Conservation (phyloP, 2,797 vertebrate genomes). For the Lemur catta region DNA sequence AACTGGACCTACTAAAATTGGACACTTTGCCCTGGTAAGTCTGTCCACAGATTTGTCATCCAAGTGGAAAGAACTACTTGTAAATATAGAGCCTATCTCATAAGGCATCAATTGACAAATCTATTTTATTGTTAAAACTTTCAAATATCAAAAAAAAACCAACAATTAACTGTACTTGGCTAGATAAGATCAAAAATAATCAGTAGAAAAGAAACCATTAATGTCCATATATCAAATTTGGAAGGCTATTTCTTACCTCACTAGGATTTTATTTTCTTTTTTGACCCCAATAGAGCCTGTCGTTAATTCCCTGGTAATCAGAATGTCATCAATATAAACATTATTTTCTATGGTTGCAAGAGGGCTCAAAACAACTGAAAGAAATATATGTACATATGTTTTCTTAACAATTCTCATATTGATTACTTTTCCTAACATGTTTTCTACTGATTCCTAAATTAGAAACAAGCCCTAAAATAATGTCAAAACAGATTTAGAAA, state of each 20-base stretch:
- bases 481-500: background rate
- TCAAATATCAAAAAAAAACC: background rate
- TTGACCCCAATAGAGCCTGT: background rate
- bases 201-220: background rate
- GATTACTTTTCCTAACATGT: background rate
- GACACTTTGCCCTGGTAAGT: background rate
- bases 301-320: background rate
- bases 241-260: background rate
- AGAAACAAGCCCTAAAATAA: background rate
- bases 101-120: background rate
- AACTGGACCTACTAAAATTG: background rate
- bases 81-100: background rate
- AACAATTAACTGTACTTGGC: background rate
- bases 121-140: background rate
- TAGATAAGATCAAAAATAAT: background rate
- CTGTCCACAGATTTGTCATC: background rate
- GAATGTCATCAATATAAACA: background rate
- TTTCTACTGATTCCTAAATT: background rate
- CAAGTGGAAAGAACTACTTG: background rate
- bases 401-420: background rate
- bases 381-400: background rate
- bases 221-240: background rate
- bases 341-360: background rate
- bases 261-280: background rate
- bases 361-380: background rate